Percentiles rank a stretch among this genome's conserved stretches.
Conservation (phyloP, 1,140 invertebrate genomes). For the Chionoecetes opilio region DNA sequence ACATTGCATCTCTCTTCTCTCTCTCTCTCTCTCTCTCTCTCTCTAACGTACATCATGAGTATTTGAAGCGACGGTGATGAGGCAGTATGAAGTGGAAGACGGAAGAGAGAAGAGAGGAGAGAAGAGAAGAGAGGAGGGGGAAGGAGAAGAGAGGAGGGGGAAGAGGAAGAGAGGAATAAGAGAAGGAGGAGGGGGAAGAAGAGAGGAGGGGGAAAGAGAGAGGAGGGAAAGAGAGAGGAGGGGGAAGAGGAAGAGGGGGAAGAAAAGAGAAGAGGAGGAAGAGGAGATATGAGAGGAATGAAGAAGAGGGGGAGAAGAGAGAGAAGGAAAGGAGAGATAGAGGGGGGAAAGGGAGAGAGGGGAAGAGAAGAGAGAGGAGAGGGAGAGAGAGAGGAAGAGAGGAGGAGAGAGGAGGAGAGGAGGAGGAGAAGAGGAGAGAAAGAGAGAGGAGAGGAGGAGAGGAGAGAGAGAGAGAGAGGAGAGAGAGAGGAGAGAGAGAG, state of each 20-base stretch:
- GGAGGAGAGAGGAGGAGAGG: no score
- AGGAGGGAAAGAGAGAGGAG: neutral
- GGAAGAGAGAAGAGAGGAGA: neutral
- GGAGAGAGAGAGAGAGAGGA: neutral
- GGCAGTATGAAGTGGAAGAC: neutral
- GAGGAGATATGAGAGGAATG: no score
- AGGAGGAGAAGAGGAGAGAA: no score
- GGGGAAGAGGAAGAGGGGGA: no score
- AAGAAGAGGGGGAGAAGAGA: no score
- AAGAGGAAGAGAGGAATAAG: no score
- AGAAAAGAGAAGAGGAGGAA: no score
- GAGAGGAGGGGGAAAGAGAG: neutral
- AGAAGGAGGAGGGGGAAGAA: no score
- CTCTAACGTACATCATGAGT: neutral
- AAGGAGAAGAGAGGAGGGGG: no score
- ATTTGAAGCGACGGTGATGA: no score
- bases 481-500: neutral
- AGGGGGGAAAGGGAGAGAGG: no score
- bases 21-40: constrained; percentile 39
- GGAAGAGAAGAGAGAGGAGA: neutral
- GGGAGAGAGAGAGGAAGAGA: neutral
- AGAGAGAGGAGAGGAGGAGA: neutral
- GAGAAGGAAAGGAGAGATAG: no score
- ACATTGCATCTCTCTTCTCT: neutral
- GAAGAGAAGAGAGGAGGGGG: neutral